Percentiles rank a stretch among this genome's conserved stretches.
phyloP scores from a whole-genome alignment of 2,113 vertebrate species.

The Eolophus roseicapilla region DNA sequence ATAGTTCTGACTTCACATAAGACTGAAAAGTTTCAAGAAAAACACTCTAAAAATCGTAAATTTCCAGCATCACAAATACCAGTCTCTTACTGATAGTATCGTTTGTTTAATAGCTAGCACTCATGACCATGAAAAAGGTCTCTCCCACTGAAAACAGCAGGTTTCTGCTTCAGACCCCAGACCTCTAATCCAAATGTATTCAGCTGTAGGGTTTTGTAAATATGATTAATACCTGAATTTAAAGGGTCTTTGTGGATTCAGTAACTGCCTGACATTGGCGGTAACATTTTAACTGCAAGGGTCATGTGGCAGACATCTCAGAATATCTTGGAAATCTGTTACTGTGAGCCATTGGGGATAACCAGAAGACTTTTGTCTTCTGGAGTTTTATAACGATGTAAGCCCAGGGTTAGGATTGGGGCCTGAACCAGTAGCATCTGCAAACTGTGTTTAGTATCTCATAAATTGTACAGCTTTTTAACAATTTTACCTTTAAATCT shows the following conservation, averaged over 20 bases:
- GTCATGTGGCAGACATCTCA: background rate
- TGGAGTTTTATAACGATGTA: background rate
- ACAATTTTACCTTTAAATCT: background rate
- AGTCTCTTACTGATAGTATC: background rate
- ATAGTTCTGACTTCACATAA: background rate
- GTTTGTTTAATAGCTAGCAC: background rate
- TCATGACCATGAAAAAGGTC: background rate
- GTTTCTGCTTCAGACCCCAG: background rate
- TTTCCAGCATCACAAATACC: background rate
- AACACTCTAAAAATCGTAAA: background rate
- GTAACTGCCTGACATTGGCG: background rate
- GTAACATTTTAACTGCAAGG: background rate
- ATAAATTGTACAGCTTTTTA: background rate
- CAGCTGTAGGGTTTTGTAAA: background rate
- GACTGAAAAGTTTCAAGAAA: background rate
- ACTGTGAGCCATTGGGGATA: background rate
- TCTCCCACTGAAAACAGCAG: background rate
- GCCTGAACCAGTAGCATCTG: background rate
- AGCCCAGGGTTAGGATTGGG: background rate
- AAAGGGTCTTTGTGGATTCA: background rate
- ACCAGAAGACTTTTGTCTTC: background rate
- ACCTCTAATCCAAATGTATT: background rate
- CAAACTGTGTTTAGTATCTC: background rate
- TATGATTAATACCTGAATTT: background rate
- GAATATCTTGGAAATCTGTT: background rate